A percentile compares a stretch with the other conserved stretches of the same genome.
These are phyloP conservation scores for Nemopilema nomurai DNA, from an alignment of 30 jellyfish, hydroid and myxozoan genomes.

Conservation along the genomic window DNA sequence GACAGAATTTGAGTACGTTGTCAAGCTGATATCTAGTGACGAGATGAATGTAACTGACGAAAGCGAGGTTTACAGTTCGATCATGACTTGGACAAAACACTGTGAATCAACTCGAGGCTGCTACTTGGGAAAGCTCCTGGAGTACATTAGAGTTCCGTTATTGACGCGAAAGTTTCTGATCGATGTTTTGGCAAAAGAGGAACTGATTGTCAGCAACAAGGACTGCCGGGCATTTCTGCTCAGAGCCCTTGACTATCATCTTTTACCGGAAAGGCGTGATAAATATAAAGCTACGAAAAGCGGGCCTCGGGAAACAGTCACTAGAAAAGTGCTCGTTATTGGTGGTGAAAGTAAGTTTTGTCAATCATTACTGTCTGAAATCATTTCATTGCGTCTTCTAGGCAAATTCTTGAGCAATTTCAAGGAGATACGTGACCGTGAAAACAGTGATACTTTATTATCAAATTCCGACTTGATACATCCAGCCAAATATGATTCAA, in stretches of 20 bases:
- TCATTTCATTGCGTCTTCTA: no score
- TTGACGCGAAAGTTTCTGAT: constrained; percentile 79
- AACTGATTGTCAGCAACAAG: constrained; percentile 60
- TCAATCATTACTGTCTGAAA: no score
- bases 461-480: no score
- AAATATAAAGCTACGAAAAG: constrained; percentile 8
- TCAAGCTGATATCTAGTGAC: constrained; percentile 64
- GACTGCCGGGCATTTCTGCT: constrained; percentile 72
- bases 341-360: constrained; percentile 91
- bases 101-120: constrained; percentile 14
- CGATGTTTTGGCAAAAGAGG: constrained; percentile 76
- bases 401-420: no score
- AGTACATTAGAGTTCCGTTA: constrained; percentile 65
- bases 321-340: constrained; percentile 66
- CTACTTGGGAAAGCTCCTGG: constrained; percentile 56
- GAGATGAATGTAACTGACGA: constrained; percentile 76
- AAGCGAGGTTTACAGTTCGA: constrained; percentile 82
- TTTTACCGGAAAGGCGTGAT: constrained; percentile 84
- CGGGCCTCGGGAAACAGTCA: constrained; percentile 52
- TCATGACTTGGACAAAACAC: constrained; percentile 70
- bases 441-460: no score
- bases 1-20: constrained; percentile 56
- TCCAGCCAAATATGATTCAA: no score
- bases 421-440: no score
- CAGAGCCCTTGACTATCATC: constrained; percentile 74